Evolutionary conservation across 2,113 vertebrate genomes (phyloP), one percentile per base, ranked within the genome.

Genomic region (Kryptolebias marmoratus): DNA sequence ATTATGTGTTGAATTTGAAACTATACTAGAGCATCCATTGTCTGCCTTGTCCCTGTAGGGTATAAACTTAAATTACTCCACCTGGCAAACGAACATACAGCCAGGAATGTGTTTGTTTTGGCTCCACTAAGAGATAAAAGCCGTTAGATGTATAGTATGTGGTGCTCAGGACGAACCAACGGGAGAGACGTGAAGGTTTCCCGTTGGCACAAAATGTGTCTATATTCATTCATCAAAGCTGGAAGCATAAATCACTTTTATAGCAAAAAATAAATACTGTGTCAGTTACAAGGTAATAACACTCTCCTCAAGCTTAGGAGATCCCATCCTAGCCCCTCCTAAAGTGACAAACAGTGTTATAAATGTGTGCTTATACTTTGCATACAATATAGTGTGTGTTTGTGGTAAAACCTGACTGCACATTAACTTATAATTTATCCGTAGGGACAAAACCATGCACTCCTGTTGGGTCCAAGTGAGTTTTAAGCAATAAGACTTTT

Each of bases 241-340:
- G 6, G 5, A 22, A 22, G 11, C 32, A 32, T 71, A 57, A 66
- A 76, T 68, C 70, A 71, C 0, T 12, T 11, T 47, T 1, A 16
- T 14, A 3, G 66, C 56, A 70, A 67, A 74, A 47, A 30, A 2
- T 71, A 55, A 56, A 64, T 2, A 22, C n/a, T 30, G 1, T 59
- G 11, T 55, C 56, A 59, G 32, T 67, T 63, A 69, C 27, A 64
- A 61, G 15, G 39, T 28, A 70, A 75, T 49, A 64, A 50, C 11
- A 16, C 44, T 52, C 47, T 10, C 39, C 61, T 71, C 27, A 47
- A 16, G 30, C 47, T 42, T 22, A 59, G 11, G 15, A 30, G 12
- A 77, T 53, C 11, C 15, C 64, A 32, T 14, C 32, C 2, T 56
- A 27, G 64, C 36, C 57, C 22, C 22, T 39, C 56, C 57, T n/a